These are phyloP conservation scores for Polypedilum pembai DNA, from an alignment of 1,140 invertebrate species.

Conservation along the genomic window DNA sequence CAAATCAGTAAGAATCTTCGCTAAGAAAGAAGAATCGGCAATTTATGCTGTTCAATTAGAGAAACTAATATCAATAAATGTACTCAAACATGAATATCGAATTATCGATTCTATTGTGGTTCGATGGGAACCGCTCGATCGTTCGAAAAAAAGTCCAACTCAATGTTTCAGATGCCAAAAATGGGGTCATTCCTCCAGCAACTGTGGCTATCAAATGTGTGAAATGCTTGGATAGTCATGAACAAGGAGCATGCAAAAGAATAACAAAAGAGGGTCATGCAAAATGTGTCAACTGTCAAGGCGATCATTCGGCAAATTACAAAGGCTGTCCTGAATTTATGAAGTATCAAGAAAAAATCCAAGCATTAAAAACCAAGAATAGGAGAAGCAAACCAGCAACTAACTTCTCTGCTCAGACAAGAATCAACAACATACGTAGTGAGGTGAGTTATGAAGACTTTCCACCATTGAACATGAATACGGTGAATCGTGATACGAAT, in stretches of 20 bases:
- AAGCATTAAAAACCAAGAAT: slow-evolving; percentile 27
- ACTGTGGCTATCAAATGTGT: not conserved
- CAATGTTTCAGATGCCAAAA: not conserved
- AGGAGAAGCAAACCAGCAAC: too few relatives aligned
- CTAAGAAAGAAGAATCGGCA: too few relatives aligned
- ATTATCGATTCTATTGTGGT: not conserved
- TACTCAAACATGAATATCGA: not conserved
- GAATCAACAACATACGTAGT: too few relatives aligned
- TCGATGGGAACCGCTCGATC: not conserved
- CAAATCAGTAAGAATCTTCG: too few relatives aligned
- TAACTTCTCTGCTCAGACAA: too few relatives aligned
- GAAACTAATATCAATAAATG: too few relatives aligned
- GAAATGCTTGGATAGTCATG: not conserved
- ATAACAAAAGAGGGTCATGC: not conserved
- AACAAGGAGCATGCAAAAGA: not conserved
- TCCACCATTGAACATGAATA: too few relatives aligned
- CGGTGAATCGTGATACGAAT: too few relatives aligned
- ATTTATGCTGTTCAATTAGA: too few relatives aligned
- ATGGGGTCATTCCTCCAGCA: not conserved
- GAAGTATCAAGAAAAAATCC: not conserved
- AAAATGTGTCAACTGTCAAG: not conserved
- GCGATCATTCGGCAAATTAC: not conserved
- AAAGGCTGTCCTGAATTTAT: not conserved
- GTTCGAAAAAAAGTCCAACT: not conserved
- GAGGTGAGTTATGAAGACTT: too few relatives aligned